phyloP scores from a whole-genome alignment of 2,888 invertebrate genomes.

The Eristalinus aeneus region DNA sequence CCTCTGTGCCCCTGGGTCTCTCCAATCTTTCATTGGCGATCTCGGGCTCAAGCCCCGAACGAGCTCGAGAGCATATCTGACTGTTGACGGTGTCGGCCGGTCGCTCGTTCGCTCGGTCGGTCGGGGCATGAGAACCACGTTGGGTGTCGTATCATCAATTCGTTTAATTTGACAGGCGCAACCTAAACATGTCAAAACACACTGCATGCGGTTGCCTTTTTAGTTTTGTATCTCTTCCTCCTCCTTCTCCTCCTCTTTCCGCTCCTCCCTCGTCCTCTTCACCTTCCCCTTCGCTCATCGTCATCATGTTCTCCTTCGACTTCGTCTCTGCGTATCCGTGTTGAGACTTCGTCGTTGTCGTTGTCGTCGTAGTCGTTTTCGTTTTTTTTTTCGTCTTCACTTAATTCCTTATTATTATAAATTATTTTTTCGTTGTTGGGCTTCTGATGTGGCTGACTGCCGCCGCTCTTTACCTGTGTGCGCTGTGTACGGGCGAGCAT shows the following conservation, averaged over 20 bases:
- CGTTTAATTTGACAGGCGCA: constrained; percentile 82
- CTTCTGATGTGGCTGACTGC: constrained; percentile 66
- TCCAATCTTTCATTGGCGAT: constrained; percentile 69
- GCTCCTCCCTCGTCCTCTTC: constrained; percentile 34
- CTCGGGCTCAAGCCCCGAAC: constrained; percentile 32
- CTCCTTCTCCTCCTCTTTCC: constrained; percentile 16
- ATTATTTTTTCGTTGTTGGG: constrained; percentile 71
- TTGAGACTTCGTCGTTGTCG: not conserved
- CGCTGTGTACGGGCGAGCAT: too few species aligned
- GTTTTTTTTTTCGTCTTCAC: constrained; percentile 38
- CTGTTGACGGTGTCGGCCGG: not conserved
- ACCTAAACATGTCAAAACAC: constrained; percentile 81
- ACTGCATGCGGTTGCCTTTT: constrained; percentile 77
- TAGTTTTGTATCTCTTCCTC: constrained; percentile 45
- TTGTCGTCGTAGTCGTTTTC: too few species aligned
- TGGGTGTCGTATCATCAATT: constrained; percentile 82
- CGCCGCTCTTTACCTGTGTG: constrained; percentile 59
- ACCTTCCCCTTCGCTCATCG: constrained; percentile 10
- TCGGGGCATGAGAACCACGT: constrained; percentile 80
- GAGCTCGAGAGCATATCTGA: constrained; percentile 24
- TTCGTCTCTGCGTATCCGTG: constrained; percentile 3
- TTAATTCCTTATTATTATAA: constrained; percentile 72
- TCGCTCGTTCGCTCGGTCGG: not conserved
- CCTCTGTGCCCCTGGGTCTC: not conserved
- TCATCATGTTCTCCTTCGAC: constrained; percentile 23